Percentiles rank a stretch among this genome's conserved stretches.
phyloP scores from a whole-genome alignment of 2,797 vertebrate genomes.

The Trichosurus vulpecula region DNA sequence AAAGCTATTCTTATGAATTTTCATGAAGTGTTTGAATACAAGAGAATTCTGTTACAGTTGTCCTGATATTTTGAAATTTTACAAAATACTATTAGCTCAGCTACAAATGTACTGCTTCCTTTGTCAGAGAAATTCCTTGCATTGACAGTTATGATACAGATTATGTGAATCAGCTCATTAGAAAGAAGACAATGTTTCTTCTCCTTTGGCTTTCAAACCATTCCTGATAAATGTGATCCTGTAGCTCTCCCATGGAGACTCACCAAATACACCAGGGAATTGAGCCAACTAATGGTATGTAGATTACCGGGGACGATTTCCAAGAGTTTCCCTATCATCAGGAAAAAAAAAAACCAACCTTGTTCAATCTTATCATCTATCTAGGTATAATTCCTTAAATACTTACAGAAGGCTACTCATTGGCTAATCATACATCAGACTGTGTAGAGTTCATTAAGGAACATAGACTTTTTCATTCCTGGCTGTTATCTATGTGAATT shows the following conservation, averaged over 20 bases:
- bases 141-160: slow-evolving; percentile 72
- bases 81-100: slow-evolving; percentile 63
- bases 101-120: slow-evolving; percentile 60
- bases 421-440: slow-evolving; percentile 63
- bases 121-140: slow-evolving; percentile 70
- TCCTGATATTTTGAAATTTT: slow-evolving; percentile 65
- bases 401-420: slow-evolving; percentile 48
- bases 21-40: slow-evolving; percentile 67
- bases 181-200: slow-evolving; percentile 47
- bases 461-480: slow-evolving; percentile 8
- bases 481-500: not conserved
- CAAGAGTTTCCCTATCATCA: slow-evolving; percentile 58
- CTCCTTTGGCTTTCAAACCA: slow-evolving; percentile 33
- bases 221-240: slow-evolving; percentile 65
- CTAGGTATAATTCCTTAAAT: slow-evolving; percentile 53
- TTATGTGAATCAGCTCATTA: slow-evolving; percentile 69
- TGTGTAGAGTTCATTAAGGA: slow-evolving; percentile 47
- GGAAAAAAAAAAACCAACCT: slow-evolving; percentile 64
- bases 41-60: slow-evolving; percentile 64
- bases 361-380: not conserved
- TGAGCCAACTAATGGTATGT: slow-evolving; percentile 8
- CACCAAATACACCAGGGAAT: slow-evolving; percentile 47
- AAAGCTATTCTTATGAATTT: slow-evolving; percentile 65
- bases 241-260: slow-evolving; percentile 17
- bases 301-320: slow-evolving; percentile 54